phyloP scores from a whole-genome alignment of 1,140 invertebrate species.

The Drosophila athabasca region DNA sequence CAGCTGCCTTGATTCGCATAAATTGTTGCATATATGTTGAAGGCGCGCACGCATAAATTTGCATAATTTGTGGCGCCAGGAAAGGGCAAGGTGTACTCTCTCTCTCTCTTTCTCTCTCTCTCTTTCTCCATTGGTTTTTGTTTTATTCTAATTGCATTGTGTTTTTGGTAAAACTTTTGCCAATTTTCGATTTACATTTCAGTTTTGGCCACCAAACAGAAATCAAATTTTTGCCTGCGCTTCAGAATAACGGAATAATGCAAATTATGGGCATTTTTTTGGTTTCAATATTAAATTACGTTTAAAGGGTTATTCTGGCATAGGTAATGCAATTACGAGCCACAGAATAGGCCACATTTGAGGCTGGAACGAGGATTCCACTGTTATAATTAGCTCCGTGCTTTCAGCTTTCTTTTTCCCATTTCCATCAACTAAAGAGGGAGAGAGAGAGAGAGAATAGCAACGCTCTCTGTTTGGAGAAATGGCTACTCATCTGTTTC shows the following conservation, averaged over 20 bases:
- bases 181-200: constrained; percentile 58
- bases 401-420: not conserved
- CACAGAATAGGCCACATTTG: no score
- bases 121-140: constrained; percentile 10
- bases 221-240: not conserved
- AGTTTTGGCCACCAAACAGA: constrained; percentile 16
- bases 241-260: constrained; percentile 55
- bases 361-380: no score
- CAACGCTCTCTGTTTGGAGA: constrained; percentile 1
- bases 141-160: constrained; percentile 67
- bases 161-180: constrained; percentile 36
- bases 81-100: constrained; percentile 7
- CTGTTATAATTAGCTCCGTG: no score
- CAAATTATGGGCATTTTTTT: constrained; percentile 25
- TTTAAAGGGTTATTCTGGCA: no score
- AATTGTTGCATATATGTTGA: constrained; percentile 70
- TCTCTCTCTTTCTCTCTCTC: not conserved
- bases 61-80: constrained; percentile 59
- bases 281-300: not conserved
- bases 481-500: constrained; percentile 58
- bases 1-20: constrained; percentile 71
- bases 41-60: constrained; percentile 68
- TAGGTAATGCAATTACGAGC: no score
- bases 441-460: no score
- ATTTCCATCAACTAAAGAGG: no score